Conservation (phyloP, 2,797 vertebrate species). For the Florisuga fusca region DNA sequence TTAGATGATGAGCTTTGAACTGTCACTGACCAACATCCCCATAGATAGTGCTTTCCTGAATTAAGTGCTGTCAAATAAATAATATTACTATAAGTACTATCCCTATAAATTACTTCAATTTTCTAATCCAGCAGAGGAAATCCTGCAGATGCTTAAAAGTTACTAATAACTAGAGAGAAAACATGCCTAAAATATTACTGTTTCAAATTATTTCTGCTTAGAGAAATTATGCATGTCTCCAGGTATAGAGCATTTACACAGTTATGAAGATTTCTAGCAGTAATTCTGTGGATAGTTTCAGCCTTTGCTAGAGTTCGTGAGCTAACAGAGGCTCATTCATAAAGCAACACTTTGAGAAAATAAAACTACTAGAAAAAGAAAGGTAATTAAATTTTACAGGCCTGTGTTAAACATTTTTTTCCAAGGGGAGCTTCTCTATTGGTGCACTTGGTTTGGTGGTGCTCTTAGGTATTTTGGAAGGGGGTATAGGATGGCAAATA, state of each 20-base stretch:
- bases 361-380: not conserved
- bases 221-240: not conserved
- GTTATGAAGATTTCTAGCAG: not conserved
- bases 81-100: too few relatives aligned
- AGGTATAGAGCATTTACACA: not conserved
- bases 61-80: not conserved
- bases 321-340: not conserved
- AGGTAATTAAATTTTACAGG: not conserved
- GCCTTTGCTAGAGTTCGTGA: not conserved
- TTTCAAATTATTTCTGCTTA: not conserved
- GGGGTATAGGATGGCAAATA: not conserved
- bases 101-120: too few relatives aligned
- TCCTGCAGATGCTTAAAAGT: conserved; percentile 2
- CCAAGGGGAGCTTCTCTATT: not conserved
- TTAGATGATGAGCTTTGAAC: not conserved
- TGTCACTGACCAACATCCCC: not conserved
- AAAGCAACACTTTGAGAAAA: not conserved
- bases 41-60: not conserved
- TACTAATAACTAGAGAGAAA: not conserved
- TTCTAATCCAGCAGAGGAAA: conserved; percentile 3
- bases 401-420: not conserved
- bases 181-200: not conserved
- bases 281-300: not conserved
- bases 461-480: not conserved
- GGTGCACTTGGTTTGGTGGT: not conserved